Conservation (phyloP, 2,797 vertebrate genomes). For the Phylloscopus collybita region DNA sequence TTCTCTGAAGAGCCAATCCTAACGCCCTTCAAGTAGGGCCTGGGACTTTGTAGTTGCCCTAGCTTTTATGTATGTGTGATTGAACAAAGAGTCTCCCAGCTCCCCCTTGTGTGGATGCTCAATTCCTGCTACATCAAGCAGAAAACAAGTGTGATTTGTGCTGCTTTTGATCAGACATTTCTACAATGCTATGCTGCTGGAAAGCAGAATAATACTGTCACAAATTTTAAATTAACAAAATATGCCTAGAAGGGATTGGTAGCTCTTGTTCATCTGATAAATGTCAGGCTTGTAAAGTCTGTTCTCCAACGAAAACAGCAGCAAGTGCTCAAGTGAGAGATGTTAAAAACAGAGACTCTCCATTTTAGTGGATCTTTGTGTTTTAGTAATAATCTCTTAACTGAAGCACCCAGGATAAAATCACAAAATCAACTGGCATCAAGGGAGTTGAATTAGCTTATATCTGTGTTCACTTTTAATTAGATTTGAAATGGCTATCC, state of each 20-base stretch:
- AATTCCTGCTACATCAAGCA: slow-evolving; percentile 41
- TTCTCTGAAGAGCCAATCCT: slow-evolving; percentile 20
- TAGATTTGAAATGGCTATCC: slow-evolving; percentile 50
- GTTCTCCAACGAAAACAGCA: slow-evolving; percentile 1
- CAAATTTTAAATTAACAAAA: slow-evolving; percentile 68
- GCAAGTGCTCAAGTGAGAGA: not conserved
- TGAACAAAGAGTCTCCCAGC: slow-evolving; percentile 61
- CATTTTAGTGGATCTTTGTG: not conserved
- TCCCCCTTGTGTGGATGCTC: slow-evolving; percentile 51
- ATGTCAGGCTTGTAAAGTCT: slow-evolving; percentile 52
- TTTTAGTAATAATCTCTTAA: slow-evolving; percentile 2
- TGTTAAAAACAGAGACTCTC: not conserved
- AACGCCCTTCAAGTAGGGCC: not conserved
- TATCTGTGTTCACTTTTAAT: slow-evolving; percentile 52
- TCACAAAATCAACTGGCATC: not conserved
- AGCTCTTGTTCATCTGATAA: slow-evolving; percentile 61
- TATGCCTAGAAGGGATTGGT: slow-evolving; percentile 52
- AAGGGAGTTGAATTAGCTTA: not conserved
- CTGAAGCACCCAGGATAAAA: not conserved
- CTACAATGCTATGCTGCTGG: slow-evolving; percentile 36
- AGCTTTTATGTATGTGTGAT: not conserved
- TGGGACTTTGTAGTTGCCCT: not conserved
- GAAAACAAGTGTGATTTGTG: slow-evolving; percentile 60
- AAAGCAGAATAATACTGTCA: slow-evolving; percentile 65
- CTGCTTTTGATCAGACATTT: slow-evolving; percentile 62